phyloP scores from a whole-genome alignment of 2,113 vertebrate species.

The Polypterus senegalus region DNA sequence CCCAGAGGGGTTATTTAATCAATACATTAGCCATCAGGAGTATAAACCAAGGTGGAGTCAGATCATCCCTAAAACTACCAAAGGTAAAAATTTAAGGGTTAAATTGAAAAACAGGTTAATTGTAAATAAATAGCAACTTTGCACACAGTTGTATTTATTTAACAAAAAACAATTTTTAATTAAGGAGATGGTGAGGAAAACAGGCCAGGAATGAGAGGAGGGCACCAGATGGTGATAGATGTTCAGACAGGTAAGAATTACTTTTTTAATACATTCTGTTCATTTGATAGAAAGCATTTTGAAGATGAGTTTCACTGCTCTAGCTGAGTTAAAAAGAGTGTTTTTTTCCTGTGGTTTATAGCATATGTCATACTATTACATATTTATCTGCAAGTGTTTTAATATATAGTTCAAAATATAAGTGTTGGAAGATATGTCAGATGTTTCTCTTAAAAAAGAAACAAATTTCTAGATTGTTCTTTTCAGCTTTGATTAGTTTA shows the following conservation, averaged over 20 bases:
- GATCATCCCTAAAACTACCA: slow-evolving; percentile 93
- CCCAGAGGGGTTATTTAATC: slow-evolving; percentile 90
- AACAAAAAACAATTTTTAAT: neutral
- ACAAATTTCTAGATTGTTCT: too few relatives aligned
- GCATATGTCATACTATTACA: too few relatives aligned
- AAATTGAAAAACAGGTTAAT: neutral
- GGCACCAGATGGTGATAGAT: slow-evolving; percentile 98
- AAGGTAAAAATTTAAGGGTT: slow-evolving; percentile 54
- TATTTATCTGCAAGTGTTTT: too few relatives aligned
- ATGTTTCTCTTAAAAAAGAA: too few relatives aligned
- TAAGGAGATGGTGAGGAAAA: slow-evolving; percentile 88
- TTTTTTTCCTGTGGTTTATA: too few relatives aligned
- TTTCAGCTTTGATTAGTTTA: too few relatives aligned
- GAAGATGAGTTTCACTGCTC: too few relatives aligned
- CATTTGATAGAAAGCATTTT: too few relatives aligned
- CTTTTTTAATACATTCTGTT: slow-evolving; percentile 2
- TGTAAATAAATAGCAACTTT: neutral
- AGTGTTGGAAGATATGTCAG: too few relatives aligned
- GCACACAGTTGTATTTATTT: too few relatives aligned
- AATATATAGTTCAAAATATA: too few relatives aligned
- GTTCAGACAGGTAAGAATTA: slow-evolving; percentile 80
- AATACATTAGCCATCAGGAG: slow-evolving; percentile 98
- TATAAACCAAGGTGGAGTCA: slow-evolving; percentile 97
- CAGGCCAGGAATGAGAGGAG: slow-evolving; percentile 92
- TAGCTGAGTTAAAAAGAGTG: too few relatives aligned